These are phyloP conservation scores for Smithornis capensis DNA, from an alignment of 2,113 vertebrate genomes.

Conservation along the genomic window DNA sequence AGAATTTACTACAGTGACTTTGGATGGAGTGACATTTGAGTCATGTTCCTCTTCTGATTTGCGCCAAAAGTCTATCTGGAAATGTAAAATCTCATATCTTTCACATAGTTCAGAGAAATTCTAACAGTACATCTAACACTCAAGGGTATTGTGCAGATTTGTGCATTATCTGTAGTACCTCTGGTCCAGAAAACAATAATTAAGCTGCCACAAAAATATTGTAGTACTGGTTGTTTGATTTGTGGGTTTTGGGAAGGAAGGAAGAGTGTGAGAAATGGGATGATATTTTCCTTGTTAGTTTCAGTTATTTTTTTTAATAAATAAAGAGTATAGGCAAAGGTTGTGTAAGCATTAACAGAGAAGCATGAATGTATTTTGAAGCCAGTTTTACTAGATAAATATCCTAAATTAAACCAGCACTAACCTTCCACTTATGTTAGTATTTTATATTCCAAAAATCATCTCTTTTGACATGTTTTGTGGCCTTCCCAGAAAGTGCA, in stretches of 20 bases:
- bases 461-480: background rate
- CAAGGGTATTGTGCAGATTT: background rate
- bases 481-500: background rate
- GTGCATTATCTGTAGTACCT: background rate
- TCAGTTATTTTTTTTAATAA: background rate
- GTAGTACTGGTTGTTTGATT: background rate
- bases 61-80: background rate
- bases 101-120: background rate
- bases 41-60: background rate
- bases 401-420: background rate
- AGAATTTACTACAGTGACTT: background rate
- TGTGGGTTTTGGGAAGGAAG: background rate
- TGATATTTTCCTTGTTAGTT: background rate
- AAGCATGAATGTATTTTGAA: background rate
- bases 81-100: fast-evolving
- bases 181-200: background rate
- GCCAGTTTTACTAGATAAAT: background rate
- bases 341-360: background rate
- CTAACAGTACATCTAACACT: background rate
- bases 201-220: background rate
- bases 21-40: background rate
- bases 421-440: background rate
- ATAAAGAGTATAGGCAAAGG: background rate
- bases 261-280: background rate
- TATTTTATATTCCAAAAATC: background rate